Base-by-base conservation (phyloP, 2,113 vertebrate species). In the Fregetta grallaria region DNA sequence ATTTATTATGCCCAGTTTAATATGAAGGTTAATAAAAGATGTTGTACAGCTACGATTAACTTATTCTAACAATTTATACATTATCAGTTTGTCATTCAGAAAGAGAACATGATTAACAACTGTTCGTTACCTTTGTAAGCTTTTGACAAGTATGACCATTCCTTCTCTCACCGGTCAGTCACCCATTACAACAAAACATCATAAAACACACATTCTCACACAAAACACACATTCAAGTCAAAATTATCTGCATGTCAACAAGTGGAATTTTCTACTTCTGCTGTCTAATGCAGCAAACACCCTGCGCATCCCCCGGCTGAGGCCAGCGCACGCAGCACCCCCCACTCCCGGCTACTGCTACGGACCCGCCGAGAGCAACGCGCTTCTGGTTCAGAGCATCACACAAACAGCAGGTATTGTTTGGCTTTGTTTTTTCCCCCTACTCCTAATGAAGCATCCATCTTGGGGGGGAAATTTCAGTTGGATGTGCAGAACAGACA, bases 351-450 rank as follows among this genome's bases (percentile, higher is more conserved):
- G 45, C 13, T 7, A 2, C 15, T 10, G 45, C 29, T 6, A 15
- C 52, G 45, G 13, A 45, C 34, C 36, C 7, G 2, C 8, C 1
- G 66, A 66, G 20, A 66, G 30, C 34, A 62, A 49, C 36, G 13
- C 10, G 2, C 34, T 23, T 36, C 67, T 1, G 29, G 13, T 50
- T 49, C 73, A 77, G 50, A 85, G 77, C 52, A 58, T 32, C 87
- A 62, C 42, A 27, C 16, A 49, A n/a, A 13, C 0, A 8, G 32
- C 73, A 84, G 13, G 11, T 8, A 11, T 0, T 2, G 5, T 5
- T 6, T 26, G 38, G 30, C 36, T 44, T 34, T 45, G 21, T 15
- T 19, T 30, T 5, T 6, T 7, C 4, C 8, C 26, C 7, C 15
- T 42, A 10, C 36, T 27, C 40, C 25, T 12, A n/a, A 23, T 11